Percentiles rank a stretch among this genome's conserved stretches.
phyloP scores from a whole-genome alignment of 2,113 vertebrate species.

The Ramphastos sulfuratus region DNA sequence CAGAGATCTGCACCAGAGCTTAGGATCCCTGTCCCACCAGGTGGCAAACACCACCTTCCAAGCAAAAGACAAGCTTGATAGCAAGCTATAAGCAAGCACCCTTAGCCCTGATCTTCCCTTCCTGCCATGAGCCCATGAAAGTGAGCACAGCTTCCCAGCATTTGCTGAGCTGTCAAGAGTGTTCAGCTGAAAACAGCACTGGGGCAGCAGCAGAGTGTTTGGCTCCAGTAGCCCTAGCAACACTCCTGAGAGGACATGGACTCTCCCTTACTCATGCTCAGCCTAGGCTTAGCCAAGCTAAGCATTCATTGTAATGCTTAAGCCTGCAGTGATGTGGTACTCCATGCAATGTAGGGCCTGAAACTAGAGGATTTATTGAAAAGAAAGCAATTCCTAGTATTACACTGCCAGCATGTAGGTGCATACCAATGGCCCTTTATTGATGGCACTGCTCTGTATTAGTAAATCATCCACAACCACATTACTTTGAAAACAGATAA shows the following conservation, averaged over 20 bases:
- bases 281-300: not conserved
- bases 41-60: not conserved
- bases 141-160: rapidly evolving
- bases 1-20: not conserved
- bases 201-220: not conserved
- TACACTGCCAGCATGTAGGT: not conserved
- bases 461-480: not conserved
- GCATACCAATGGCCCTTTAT: not conserved
- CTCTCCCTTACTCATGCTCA: rapidly evolving
- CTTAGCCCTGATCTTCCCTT: not conserved
- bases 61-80: not conserved
- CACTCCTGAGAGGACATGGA: rapidly evolving
- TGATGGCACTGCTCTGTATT: not conserved
- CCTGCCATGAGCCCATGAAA: not conserved
- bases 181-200: not conserved
- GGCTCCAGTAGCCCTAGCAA: not conserved
- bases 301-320: not conserved
- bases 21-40: not conserved
- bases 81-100: not conserved
- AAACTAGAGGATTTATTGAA: not conserved
- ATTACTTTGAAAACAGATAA: not conserved
- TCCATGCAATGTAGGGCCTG: not conserved
- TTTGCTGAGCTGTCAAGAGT: not conserved
- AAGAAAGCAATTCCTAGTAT: not conserved
- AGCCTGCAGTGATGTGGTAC: not conserved